Evolutionary conservation across 2,113 vertebrate genomes (phyloP), one percentile per base, ranked within the genome.

Genomic region (Lampris megalopsis): DNA sequence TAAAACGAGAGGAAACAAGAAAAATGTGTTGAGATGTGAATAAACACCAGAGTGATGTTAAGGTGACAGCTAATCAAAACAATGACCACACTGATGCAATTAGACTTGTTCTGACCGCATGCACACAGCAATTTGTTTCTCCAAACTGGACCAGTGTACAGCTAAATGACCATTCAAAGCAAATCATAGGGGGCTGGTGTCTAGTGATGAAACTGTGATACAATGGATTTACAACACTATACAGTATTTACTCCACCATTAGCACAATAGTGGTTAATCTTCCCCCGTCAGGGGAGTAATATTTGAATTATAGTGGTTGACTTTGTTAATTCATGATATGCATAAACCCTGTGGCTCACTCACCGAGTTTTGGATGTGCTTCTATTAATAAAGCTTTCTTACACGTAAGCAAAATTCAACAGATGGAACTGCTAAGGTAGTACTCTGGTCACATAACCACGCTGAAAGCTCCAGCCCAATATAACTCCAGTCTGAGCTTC

Each of bases 71-170:
- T 75, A 69, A 64, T 79, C 41, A 24, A 72, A 71, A 83, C 48
- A 83, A 75, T 68, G 68, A 81, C 66, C 78, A 90, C 87, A 87
- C 69, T 82, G 88, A 91, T 89, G 89, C 75, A 93, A 84, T 91
- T 88, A 92, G 62, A 75, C 43, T 86, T 63, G 81, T 81, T 74
- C 78, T 87, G 79, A 92, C 79, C 81, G 89, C 91, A 95, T 90
- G 89, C 92, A 95, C 85, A 95, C 81, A 86, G 87, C 85, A 79
- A 91, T 82, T 86, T 68, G 42, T 66, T 83, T 62, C 61, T 10
- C 78, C 37, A 82, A 77, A 85, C 80, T 73, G 80, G 77, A 71
- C 71, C 0, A 79, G 47, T 86, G 38, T 71, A 81, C 35, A 48
- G 67, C 73, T 37, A 52, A 62, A 62, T 38, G 56, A n/a, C 37